phyloP scores from a whole-genome alignment of 2,888 invertebrate species.

The Melitaea athalia region DNA sequence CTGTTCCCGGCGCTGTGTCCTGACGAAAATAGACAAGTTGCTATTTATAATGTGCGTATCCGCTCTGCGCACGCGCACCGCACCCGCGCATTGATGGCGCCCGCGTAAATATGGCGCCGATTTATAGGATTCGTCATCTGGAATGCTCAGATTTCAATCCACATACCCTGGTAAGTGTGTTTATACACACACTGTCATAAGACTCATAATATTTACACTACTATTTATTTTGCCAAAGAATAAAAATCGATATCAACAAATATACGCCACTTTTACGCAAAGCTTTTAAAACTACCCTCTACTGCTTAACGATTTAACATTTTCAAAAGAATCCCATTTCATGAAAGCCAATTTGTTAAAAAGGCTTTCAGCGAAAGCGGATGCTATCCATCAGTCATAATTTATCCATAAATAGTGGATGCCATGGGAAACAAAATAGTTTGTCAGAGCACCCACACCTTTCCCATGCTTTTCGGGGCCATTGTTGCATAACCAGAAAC shows the following conservation, averaged over 20 bases:
- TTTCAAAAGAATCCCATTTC: slow-evolving; percentile 17
- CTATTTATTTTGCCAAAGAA: too few relatives aligned
- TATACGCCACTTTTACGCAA: not conserved
- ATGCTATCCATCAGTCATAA: slow-evolving; percentile 68
- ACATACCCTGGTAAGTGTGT: not conserved
- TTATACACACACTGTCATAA: not conserved
- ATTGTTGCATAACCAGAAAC: slow-evolving; percentile 28
- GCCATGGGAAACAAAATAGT: slow-evolving; percentile 51
- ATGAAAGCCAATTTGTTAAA: slow-evolving; percentile 44
- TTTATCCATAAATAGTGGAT: slow-evolving; percentile 49
- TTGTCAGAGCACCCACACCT: slow-evolving; percentile 46
- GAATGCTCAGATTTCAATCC: slow-evolving; percentile 3
- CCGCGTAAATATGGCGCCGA: slow-evolving; percentile 46
- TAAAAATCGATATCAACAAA: not conserved
- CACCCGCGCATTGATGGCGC: slow-evolving; percentile 56
- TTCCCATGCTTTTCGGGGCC: slow-evolving; percentile 41
- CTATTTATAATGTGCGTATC: slow-evolving; percentile 78
- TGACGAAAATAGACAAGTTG: slow-evolving; percentile 72
- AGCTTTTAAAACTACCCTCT: not conserved
- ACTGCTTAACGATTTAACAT: not conserved
- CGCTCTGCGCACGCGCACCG: slow-evolving; percentile 72
- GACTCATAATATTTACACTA: too few relatives aligned
- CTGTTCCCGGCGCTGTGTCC: slow-evolving; percentile 68
- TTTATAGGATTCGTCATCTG: slow-evolving; percentile 39
- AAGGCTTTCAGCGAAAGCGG: slow-evolving; percentile 61